These are phyloP conservation scores for Trachelus tabidus DNA, from an alignment of 2,888 invertebrate species.

Conservation along the genomic window DNA sequence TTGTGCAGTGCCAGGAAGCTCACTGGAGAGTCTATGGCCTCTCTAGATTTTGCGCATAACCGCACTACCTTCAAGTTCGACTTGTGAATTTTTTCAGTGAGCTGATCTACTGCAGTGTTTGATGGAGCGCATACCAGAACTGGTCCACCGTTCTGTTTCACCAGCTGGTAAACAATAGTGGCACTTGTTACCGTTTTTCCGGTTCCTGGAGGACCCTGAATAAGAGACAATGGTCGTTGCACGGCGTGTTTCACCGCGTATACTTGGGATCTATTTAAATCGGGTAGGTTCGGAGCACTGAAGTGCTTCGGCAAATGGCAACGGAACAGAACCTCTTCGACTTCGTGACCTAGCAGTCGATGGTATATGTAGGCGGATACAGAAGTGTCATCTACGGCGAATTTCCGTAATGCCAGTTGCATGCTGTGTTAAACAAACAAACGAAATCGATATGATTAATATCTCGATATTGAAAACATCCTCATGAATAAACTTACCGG, in stretches of 20 bases:
- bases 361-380: conserved; percentile 99
- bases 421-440: conserved; percentile 73
- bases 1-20: conserved; percentile 97
- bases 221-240: conserved; percentile 93
- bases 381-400: conserved; percentile 95
- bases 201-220: conserved; percentile 97
- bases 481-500: conserved; percentile 69
- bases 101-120: conserved; percentile 98
- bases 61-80: conserved; percentile 95
- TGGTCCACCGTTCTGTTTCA: conserved; percentile 92
- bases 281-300: conserved; percentile 96
- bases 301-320: conserved; percentile 95
- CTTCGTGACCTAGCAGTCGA: conserved; percentile 92
- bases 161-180: conserved; percentile 97
- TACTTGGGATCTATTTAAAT: conserved; percentile 97
- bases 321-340: conserved; percentile 92
- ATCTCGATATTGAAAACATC: not conserved
- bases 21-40: conserved; percentile 97
- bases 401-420: conserved; percentile 93
- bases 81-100: conserved; percentile 98
- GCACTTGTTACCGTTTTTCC: conserved; percentile 99
- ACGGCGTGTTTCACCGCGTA: conserved; percentile 98
- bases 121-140: conserved; percentile 99
- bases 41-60: conserved; percentile 96
- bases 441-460: not conserved